phyloP scores from a whole-genome alignment of 2,113 vertebrate genomes.

The Seriola rivoliana region DNA sequence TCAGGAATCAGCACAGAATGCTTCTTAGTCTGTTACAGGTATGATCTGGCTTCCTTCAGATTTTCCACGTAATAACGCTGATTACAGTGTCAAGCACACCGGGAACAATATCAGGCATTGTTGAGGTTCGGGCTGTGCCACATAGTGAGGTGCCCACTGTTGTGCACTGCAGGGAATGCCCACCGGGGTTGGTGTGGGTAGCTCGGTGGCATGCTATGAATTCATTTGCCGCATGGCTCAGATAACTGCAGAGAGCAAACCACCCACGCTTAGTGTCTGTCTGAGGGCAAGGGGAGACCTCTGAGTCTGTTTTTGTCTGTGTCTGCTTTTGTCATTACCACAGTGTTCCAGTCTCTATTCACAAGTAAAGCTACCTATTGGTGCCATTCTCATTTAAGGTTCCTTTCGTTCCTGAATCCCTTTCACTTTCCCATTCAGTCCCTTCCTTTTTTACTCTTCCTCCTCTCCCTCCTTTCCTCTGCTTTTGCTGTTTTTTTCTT shows the following conservation, averaged over 20 bases:
- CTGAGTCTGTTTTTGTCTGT: conserved; percentile 52
- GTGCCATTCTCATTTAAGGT: conserved; percentile 25
- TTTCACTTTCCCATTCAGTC: conserved; percentile 7
- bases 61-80: background rate
- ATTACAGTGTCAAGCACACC: background rate
- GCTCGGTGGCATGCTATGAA: conserved; percentile 71
- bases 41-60: background rate
- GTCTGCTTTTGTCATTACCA: conserved; percentile 46
- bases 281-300: conserved; percentile 57
- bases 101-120: conserved; percentile 52
- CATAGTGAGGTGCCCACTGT: conserved; percentile 44
- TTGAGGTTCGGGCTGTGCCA: conserved; percentile 23
- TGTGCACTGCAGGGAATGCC: conserved; percentile 70
- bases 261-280: conserved; percentile 67
- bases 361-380: conserved; percentile 13
- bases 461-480: background rate
- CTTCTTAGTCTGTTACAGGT: background rate
- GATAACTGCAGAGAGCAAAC: conserved; percentile 68
- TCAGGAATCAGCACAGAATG: background rate
- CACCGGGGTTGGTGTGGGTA: conserved; percentile 66
- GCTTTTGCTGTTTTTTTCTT: background rate
- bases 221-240: conserved; percentile 71
- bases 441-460: background rate
- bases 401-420: background rate
- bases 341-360: conserved; percentile 41